Percentiles rank a stretch among this genome's conserved stretches.
These are phyloP conservation scores for Labeo calbasu DNA, from an alignment of 2,797 vertebrate species.

Conservation along the genomic window DNA sequence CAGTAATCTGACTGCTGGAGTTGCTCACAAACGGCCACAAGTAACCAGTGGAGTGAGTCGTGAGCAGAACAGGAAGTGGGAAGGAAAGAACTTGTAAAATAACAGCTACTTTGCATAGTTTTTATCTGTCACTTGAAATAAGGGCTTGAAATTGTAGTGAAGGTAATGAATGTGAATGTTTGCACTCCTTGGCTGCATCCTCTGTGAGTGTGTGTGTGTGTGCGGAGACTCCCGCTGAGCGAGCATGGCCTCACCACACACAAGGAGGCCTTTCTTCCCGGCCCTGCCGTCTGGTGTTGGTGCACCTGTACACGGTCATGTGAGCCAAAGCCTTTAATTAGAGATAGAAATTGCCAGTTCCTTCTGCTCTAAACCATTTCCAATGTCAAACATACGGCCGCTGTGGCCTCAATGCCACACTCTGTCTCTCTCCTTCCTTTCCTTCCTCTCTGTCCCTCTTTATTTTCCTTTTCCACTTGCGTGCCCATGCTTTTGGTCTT, in stretches of 20 bases:
- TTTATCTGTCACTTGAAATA: constrained; percentile 54
- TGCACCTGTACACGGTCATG: constrained; percentile 77
- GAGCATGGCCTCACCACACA: constrained; percentile 69
- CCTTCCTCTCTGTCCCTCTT: constrained; percentile 39
- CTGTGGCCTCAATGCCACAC: constrained; percentile 20
- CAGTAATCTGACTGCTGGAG: constrained; percentile 36
- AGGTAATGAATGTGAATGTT: constrained; percentile 59
- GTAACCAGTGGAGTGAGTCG: constrained; percentile 7
- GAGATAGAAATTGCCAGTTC: constrained; percentile 56
- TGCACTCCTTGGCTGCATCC: constrained; percentile 68
- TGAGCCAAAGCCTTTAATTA: constrained; percentile 62
- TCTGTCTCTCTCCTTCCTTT: constrained; percentile 28
- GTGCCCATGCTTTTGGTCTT: constrained; percentile 28
- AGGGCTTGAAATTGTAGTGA: constrained; percentile 57
- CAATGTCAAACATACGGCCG: constrained; percentile 55
- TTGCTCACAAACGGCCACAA: constrained; percentile 29
- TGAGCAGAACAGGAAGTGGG: constrained; percentile 13
- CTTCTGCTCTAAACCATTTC: constrained; percentile 51
- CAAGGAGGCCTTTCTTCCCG: constrained; percentile 80
- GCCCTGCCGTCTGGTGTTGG: constrained; percentile 74
- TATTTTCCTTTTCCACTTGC: constrained; percentile 35
- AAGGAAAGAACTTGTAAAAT: constrained; percentile 10
- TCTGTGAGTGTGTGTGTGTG: constrained; percentile 69
- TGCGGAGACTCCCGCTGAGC: constrained; percentile 37
- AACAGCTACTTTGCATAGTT: background rate